These are phyloP conservation scores for Autographa gamma DNA, from an alignment of 2,888 invertebrate genomes.

Conservation along the genomic window DNA sequence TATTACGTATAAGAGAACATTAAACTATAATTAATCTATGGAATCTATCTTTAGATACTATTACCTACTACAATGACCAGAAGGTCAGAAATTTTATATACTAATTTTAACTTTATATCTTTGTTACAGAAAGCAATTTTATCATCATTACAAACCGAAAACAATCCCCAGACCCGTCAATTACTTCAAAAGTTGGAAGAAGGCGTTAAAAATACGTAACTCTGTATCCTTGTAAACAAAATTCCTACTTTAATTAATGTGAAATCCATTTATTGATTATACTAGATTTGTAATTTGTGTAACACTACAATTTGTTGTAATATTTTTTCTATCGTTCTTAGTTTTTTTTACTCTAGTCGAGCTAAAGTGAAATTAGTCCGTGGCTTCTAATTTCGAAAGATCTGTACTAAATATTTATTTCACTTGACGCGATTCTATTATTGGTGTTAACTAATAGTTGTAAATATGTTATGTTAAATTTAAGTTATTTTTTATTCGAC, in stretches of 20 bases:
- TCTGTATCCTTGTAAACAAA: background rate
- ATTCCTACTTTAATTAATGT: background rate
- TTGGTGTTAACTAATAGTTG: constrained; percentile 22
- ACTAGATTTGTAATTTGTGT: constrained; percentile 25
- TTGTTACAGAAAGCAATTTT: constrained; percentile 79
- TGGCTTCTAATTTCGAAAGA: constrained; percentile 38
- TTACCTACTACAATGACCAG: too few relatives aligned
- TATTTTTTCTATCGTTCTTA: constrained; percentile 11
- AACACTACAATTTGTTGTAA: constrained; percentile 22
- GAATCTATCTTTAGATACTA: too few relatives aligned
- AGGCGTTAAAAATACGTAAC: constrained; percentile 36
- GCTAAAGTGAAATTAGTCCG: constrained; percentile 40
- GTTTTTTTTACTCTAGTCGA: constrained; percentile 19
- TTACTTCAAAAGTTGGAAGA: constrained; percentile 72
- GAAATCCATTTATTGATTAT: background rate
- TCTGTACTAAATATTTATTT: constrained; percentile 41
- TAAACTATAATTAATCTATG: too few relatives aligned
- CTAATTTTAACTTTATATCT: constrained; percentile 15
- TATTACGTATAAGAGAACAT: too few relatives aligned
- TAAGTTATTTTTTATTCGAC: background rate
- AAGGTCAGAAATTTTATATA: too few relatives aligned
- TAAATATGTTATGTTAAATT: background rate
- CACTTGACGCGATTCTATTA: constrained; percentile 32
- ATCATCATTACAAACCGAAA: constrained; percentile 69
- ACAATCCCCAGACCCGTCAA: constrained; percentile 62